Base-by-base conservation (phyloP, 2,797 vertebrate species). In the Decapterus maruadsi region DNA sequence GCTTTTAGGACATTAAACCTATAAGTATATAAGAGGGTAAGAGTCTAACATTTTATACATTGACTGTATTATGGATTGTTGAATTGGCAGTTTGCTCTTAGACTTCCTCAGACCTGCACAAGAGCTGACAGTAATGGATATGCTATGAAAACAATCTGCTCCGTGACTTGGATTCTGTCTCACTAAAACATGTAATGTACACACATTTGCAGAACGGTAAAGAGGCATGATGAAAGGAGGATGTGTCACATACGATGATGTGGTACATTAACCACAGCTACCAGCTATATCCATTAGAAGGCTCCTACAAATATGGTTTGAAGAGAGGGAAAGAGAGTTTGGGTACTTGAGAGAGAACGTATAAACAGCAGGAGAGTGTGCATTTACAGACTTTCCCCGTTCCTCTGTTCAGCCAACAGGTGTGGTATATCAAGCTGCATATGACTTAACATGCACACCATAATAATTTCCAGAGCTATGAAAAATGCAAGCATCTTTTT, bases 401-500 rank as follows among this genome's bases (percentile, higher is more conserved):
- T 78, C 64, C 48, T 79, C 54, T 50, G 81, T 75, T 73, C 22
- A 66, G 45, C 53, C 10, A 91, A 75, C 92, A 94, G 93, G 92
- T 94, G 93, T 83, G 86, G 71, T 82, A 63, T 73, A 87, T 94
- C 92, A 91, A 83, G 50, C 86, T 68, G 57, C 31, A 73, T 57
- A 71, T 57, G 76, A 80, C 73, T 77, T 69, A 87, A 85, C 71
- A 82, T 89, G 75, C 87, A 84, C 80, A 54, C 77, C 77, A 68
- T 76, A 83, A 92, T 90, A 67, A 89, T 75, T 92, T 86, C 71
- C 71, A 85, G 73, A 72, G 65, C 68, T 75, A 31, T 59, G 46
- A 59, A 77, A 85, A 79, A 81, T 56, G n/a, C 6, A 45, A 65
- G 38, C 31, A 68, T 77, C 26, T 69, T 73, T 77, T 9, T 12